Evolutionary conservation across 2,113 vertebrate species (phyloP).

Genomic region (Pseudopodoces humilis): DNA sequence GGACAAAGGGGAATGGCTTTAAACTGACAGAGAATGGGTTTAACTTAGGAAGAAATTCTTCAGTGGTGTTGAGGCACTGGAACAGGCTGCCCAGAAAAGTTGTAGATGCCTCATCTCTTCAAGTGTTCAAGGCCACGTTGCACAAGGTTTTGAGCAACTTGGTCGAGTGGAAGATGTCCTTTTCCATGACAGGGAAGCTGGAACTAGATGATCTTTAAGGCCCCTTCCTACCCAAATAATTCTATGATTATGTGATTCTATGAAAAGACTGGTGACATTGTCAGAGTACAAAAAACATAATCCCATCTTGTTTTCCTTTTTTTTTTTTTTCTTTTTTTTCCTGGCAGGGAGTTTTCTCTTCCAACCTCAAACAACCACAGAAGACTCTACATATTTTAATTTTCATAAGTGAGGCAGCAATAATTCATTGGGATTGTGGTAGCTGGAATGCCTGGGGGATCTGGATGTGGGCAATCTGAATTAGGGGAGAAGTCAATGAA

Average conservation of each 20-base stretch:
- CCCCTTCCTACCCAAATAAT: not conserved
- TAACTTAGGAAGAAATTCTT: not conserved
- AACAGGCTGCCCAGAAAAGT: not conserved
- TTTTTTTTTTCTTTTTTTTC: too few relatives aligned
- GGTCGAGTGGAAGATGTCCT: not conserved
- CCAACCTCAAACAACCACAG: not conserved
- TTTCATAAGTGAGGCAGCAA: not conserved
- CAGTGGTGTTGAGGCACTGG: not conserved
- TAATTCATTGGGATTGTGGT: not conserved
- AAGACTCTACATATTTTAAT: not conserved
- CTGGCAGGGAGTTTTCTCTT: not conserved
- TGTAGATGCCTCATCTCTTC: not conserved
- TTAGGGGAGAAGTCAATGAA: slow-evolving; percentile 21
- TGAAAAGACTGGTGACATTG: not conserved
- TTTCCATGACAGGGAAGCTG: not conserved
- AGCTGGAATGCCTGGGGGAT: not conserved
- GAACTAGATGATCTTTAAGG: not conserved
- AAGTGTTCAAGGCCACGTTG: not conserved
- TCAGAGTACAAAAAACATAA: not conserved
- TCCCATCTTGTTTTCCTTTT: not conserved
- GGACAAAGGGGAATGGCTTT: not conserved
- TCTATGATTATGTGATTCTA: not conserved
- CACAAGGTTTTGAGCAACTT: not conserved
- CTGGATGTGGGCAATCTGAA: not conserved
- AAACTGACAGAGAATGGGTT: not conserved